These are phyloP conservation scores for Florisuga fusca DNA, from an alignment of 2,797 vertebrate genomes.

Conservation along the genomic window DNA sequence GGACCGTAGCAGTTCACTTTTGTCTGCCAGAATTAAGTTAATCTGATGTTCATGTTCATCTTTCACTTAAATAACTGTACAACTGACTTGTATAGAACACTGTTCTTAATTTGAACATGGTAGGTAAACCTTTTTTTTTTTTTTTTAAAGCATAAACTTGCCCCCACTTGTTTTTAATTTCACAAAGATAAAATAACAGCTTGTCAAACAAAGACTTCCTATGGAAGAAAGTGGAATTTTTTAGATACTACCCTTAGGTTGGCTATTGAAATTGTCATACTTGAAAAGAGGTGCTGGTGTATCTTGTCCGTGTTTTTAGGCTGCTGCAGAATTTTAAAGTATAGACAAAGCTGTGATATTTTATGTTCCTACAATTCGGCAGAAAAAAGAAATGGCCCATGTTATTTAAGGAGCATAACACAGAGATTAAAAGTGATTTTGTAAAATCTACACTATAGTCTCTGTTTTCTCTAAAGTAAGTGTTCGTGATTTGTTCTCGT, in stretches of 20 bases:
- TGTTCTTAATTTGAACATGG: constrained; percentile 92
- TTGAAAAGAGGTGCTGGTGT: constrained; percentile 88
- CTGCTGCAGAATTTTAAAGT: constrained; percentile 93
- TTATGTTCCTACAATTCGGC: constrained; percentile 86
- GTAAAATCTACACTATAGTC: constrained; percentile 87
- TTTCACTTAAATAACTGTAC: constrained; percentile 95
- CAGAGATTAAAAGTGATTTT: constrained; percentile 87
- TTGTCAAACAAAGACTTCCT: constrained; percentile 92
- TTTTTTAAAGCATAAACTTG: constrained; percentile 83
- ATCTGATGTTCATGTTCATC: constrained; percentile 92
- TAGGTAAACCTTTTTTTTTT: constrained; percentile 88
- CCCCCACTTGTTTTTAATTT: constrained; percentile 86
- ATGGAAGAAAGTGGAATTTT: constrained; percentile 95
- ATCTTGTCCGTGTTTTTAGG: constrained; percentile 88
- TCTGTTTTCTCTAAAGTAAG: constrained; percentile 96
- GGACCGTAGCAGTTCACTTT: constrained; percentile 90
- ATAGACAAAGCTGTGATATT: constrained; percentile 92
- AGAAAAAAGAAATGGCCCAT: constrained; percentile 80
- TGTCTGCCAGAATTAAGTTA: constrained; percentile 91
- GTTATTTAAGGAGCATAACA: constrained; percentile 84
- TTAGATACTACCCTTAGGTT: constrained; percentile 88
- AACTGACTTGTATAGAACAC: constrained; percentile 92
- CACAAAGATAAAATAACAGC: constrained; percentile 82
- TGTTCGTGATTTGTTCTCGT: constrained; percentile 97
- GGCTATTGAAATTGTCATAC: constrained; percentile 86